These are phyloP conservation scores for Hozukius guyotensis DNA, from an alignment of 2,797 vertebrate species.

Conservation along the genomic window DNA sequence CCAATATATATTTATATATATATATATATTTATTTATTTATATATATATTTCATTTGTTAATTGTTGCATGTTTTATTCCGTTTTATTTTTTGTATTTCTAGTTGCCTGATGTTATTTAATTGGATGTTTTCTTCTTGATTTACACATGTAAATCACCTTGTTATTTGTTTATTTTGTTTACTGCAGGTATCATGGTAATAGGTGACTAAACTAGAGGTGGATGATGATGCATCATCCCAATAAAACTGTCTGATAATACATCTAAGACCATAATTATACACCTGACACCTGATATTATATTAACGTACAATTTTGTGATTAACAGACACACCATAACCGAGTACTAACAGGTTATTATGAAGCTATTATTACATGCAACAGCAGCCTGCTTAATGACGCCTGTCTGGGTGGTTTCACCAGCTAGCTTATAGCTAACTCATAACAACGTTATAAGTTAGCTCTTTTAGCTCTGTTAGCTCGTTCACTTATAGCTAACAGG, in stretches of 20 bases:
- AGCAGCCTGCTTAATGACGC: not conserved
- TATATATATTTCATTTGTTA: too few species aligned
- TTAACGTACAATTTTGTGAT: not conserved
- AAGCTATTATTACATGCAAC: not conserved
- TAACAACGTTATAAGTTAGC: not conserved
- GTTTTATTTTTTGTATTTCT: not conserved
- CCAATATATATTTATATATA: too few species aligned
- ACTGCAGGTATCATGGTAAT: not conserved
- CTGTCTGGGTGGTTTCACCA: not conserved
- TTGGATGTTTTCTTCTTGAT: not conserved
- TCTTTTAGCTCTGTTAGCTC: not conserved
- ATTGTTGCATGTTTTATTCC: too few species aligned
- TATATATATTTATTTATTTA: too few species aligned
- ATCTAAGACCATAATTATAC: not conserved
- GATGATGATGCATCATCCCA: not conserved
- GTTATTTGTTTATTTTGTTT: not conserved
- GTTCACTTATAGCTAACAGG: rapidly evolving
- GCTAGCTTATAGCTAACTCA: not conserved
- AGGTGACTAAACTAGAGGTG: not conserved
- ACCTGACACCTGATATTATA: not conserved
- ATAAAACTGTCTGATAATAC: not conserved
- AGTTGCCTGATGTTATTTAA: not conserved
- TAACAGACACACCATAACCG: not conserved
- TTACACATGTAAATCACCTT: not conserved
- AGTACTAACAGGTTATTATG: not conserved